Conservation (phyloP, 2,888 invertebrate genomes). For the Itoplectis maculator region DNA sequence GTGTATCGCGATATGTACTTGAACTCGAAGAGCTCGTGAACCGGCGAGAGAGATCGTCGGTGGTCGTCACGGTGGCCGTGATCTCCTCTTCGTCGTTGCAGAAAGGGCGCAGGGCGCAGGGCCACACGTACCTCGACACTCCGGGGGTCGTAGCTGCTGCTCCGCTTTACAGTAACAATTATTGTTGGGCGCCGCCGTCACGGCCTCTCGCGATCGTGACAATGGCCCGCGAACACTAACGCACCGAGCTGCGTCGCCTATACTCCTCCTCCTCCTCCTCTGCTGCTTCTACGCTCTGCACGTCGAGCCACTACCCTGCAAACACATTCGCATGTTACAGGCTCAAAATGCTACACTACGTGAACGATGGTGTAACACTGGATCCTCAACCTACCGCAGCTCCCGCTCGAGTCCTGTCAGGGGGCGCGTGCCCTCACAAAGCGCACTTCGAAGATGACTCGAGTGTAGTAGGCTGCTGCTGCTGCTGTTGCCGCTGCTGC, state of each 20-base stretch:
- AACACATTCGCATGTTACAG: not conserved
- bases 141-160: too few relatives aligned
- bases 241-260: too few relatives aligned
- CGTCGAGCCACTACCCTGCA: not conserved
- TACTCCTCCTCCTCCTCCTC: too few relatives aligned
- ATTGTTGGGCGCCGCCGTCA: conserved; percentile 27
- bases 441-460: conserved; percentile 82
- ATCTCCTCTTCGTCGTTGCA: conserved; percentile 16
- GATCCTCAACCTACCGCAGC: conserved; percentile 78
- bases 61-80: conserved; percentile 54
- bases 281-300: not conserved
- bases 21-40: conserved; percentile 40
- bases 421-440: conserved; percentile 83
- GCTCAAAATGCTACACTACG: conserved; percentile 9
- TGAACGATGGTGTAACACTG: conserved; percentile 29
- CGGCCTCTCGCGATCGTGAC: conserved; percentile 25
- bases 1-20: conserved; percentile 52
- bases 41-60: conserved; percentile 21
- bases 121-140: conserved; percentile 39
- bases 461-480: conserved; percentile 72
- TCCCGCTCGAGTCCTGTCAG: conserved; percentile 71
- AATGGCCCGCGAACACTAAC: conserved; percentile 10
- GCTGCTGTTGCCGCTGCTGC: conserved; percentile 69
- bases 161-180: conserved; percentile 38
- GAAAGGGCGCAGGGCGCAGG: conserved; percentile 25